A percentile compares a stretch with the other conserved stretches of the same genome.
These are phyloP conservation scores for Melanerpes aurifrons DNA, from an alignment of 2,113 vertebrate species.

Conservation along the genomic window DNA sequence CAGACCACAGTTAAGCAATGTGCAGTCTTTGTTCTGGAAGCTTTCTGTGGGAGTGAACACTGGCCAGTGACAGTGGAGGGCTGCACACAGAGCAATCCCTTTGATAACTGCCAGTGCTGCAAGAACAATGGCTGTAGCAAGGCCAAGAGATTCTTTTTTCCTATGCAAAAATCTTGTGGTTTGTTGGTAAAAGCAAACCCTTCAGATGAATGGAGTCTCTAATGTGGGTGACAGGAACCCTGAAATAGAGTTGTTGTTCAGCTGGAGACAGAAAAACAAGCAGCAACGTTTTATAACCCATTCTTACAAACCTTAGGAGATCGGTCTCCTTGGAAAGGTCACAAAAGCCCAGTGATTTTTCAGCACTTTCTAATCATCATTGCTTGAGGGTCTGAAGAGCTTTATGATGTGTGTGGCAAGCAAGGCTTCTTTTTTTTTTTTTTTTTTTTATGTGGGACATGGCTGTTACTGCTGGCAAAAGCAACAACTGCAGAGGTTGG, in stretches of 20 bases:
- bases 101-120: conserved; percentile 13
- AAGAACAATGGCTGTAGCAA: conserved; percentile 52
- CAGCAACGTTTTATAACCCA: neutral
- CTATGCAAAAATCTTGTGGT: conserved; percentile 43
- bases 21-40: neutral
- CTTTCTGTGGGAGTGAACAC: neutral
- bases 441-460: neutral
- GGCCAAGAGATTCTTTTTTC: conserved; percentile 37
- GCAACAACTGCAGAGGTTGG: neutral
- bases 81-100: neutral
- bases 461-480: neutral
- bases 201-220: conserved; percentile 12
- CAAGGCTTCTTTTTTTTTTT: neutral
- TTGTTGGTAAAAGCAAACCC: conserved; percentile 63
- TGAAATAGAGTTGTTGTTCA: conserved; percentile 54
- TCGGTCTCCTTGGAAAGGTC: neutral
- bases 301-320: neutral
- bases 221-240: conserved; percentile 36
- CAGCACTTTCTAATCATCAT: neutral
- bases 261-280: neutral
- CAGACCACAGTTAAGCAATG: neutral
- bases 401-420: neutral
- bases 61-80: neutral
- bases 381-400: neutral
- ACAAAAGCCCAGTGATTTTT: neutral